These are phyloP conservation scores for Pao palembangensis DNA, from an alignment of 2,113 vertebrate species.

Conservation along the genomic window DNA sequence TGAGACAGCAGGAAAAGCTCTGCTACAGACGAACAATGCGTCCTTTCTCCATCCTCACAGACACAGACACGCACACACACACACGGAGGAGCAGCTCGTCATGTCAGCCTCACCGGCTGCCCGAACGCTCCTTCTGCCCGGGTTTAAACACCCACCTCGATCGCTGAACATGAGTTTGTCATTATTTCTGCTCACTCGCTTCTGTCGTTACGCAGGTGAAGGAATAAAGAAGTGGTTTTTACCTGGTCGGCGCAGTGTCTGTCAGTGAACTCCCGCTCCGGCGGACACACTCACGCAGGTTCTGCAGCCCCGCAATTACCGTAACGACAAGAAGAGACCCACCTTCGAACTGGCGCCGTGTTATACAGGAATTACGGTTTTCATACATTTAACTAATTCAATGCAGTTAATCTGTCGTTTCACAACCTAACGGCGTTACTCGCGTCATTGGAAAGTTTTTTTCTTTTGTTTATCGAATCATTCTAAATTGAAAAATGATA, in stretches of 20 bases:
- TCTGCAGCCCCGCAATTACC: conserved; percentile 60
- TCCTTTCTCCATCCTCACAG: conserved; percentile 48
- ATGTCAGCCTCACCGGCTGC: conserved; percentile 40
- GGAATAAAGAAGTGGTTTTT: conserved; percentile 36
- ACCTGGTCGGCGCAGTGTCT: conserved; percentile 74
- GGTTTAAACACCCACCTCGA: not conserved
- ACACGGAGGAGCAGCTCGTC: conserved; percentile 40
- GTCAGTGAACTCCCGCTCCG: conserved; percentile 62
- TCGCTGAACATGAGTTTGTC: not conserved
- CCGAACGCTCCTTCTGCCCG: conserved; percentile 15
- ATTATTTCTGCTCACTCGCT: not conserved
- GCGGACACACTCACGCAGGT: conserved; percentile 26
- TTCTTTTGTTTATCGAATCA: too few species aligned
- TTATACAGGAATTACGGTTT: not conserved
- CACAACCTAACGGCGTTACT: too few species aligned
- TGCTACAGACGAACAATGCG: conserved; percentile 63
- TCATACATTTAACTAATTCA: too few species aligned
- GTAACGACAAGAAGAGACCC: conserved; percentile 53
- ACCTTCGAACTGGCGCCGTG: not conserved
- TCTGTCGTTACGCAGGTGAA: not conserved
- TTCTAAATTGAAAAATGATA: too few species aligned
- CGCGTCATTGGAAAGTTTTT: too few species aligned
- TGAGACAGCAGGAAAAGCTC: conserved; percentile 6
- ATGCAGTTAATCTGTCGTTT: too few species aligned
- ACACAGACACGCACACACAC: not conserved